A percentile compares a stretch with the other conserved stretches of the same genome.
Evolutionary conservation across 2,888 invertebrate genomes (phyloP).

Genomic region (Brachypterus glaber): DNA sequence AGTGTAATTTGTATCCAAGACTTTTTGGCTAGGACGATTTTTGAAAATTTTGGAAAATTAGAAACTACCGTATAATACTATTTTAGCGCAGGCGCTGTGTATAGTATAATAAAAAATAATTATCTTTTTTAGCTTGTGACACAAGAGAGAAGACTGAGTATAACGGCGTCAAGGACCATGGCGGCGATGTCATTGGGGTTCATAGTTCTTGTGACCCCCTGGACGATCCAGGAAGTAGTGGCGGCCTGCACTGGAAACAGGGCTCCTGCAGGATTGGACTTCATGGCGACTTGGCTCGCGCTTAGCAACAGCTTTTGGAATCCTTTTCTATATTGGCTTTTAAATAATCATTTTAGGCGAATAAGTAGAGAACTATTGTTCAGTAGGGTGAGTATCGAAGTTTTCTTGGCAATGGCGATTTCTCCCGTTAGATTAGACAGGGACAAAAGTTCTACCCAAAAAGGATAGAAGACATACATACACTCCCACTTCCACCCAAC

Average conservation of each 20-base stretch:
- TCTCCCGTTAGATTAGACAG: too few species aligned
- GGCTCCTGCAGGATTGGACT: slow-evolving; percentile 73
- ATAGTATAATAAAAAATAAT: too few species aligned
- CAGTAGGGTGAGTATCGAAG: slow-evolving; percentile 62
- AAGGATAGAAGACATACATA: too few species aligned
- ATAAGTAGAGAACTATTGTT: slow-evolving; percentile 68
- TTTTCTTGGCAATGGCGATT: too few species aligned
- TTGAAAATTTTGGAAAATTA: too few species aligned
- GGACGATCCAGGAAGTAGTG: slow-evolving; percentile 85
- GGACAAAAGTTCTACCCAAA: too few species aligned
- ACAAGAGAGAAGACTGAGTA: slow-evolving; percentile 63
- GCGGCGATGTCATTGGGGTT: slow-evolving; percentile 86
- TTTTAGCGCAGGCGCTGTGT: too few species aligned
- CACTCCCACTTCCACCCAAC: too few species aligned
- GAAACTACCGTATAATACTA: too few species aligned
- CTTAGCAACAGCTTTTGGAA: slow-evolving; percentile 86
- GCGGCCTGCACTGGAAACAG: slow-evolving; percentile 80
- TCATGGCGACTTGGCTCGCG: slow-evolving; percentile 78
- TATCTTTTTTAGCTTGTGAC: slow-evolving; percentile 43
- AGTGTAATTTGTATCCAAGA: too few species aligned
- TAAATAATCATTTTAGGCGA: slow-evolving; percentile 76
- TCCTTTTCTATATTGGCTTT: slow-evolving; percentile 79
- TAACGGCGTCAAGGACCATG: slow-evolving; percentile 78
- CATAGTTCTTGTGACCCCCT: slow-evolving; percentile 84
- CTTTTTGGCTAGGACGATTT: too few species aligned